These are phyloP conservation scores for Podiceps cristatus DNA, from an alignment of 2,113 vertebrate species.

Conservation along the genomic window DNA sequence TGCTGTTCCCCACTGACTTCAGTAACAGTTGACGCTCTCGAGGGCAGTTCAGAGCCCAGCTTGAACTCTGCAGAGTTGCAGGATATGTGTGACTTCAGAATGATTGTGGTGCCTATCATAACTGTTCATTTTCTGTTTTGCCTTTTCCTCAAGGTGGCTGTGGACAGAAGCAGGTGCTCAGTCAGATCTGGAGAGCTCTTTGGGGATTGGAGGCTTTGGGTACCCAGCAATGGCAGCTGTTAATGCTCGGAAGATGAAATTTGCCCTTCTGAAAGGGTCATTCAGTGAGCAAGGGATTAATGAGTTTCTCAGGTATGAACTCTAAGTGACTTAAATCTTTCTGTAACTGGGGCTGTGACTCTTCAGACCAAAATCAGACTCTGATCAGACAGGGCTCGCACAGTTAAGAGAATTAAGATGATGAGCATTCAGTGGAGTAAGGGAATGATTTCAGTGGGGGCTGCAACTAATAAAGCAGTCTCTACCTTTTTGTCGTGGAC, in stretches of 20 bases:
- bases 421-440: neutral
- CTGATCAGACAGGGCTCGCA: neutral
- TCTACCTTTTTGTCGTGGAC: neutral
- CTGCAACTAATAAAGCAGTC: neutral
- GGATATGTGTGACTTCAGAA: neutral
- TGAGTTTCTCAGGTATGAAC: constrained; percentile 82
- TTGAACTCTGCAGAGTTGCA: neutral
- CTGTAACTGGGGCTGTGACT: neutral
- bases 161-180: constrained; percentile 95
- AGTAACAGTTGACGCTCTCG: neutral
- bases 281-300: constrained; percentile 92
- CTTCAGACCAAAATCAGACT: neutral
- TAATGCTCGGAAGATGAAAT: constrained; percentile 96
- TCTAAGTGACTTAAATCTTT: neutral
- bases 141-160: constrained; percentile 78
- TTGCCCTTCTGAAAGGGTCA: constrained; percentile 92
- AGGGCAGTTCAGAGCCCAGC: neutral
- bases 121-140: neutral
- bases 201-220: constrained; percentile 96
- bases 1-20: neutral
- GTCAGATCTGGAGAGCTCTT: constrained; percentile 86
- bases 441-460: neutral
- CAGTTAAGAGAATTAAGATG: neutral
- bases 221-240: constrained; percentile 97
- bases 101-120: neutral